Base-by-base conservation (phyloP, 2,797 vertebrate genomes). In the Acestrorhynchus altus region DNA sequence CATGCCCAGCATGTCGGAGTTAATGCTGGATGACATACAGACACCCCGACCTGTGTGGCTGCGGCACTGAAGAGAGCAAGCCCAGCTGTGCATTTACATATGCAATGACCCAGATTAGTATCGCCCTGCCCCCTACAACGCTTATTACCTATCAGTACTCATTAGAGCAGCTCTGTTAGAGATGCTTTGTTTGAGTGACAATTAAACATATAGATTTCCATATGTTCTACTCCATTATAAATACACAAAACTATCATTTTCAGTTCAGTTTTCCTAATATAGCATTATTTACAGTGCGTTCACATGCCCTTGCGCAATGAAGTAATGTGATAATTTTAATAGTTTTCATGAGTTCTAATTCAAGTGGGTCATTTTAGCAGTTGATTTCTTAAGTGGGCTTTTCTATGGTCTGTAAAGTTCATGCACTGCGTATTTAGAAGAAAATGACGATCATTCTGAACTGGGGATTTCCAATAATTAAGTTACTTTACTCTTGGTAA, bases 41-140 rank as follows among this genome's bases (percentile, higher is more conserved):
- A 94, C 92, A 93, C 92, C 90, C 90, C 31, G 75, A 90, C 86
- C 91, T 90, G 94, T 92, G 90, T 81, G 90, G 90, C 93, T 92
- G 95, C 93, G 93, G 91, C 72, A 87, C 81, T 54, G 69, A 71
- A 77, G 79, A 73, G 79, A 84, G 92, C 91, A 88, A 92, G 89
- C 92, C 92, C 94, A 94, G 94, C 94, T 95, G 94, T 92, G 93
- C 86, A 95, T 95, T 95, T 96, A 92, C 94, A 96, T 95, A 95
- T 92, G 94, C 93, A 91, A 94, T 95, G 94, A 95, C 95, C 94
- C 93, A 94, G 92, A 95, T 96, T 93, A 95, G 92, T 93, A 93
- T 92, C 67, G 56, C 42, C 75, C 74, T 61, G 28, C 52, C 65
- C 86, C 86, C 67, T 12, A 52, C 79, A 71, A 18, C 83, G 81